Base-by-base conservation (phyloP, 2,113 vertebrate species). In the Hymenochirus boettgeri region DNA sequence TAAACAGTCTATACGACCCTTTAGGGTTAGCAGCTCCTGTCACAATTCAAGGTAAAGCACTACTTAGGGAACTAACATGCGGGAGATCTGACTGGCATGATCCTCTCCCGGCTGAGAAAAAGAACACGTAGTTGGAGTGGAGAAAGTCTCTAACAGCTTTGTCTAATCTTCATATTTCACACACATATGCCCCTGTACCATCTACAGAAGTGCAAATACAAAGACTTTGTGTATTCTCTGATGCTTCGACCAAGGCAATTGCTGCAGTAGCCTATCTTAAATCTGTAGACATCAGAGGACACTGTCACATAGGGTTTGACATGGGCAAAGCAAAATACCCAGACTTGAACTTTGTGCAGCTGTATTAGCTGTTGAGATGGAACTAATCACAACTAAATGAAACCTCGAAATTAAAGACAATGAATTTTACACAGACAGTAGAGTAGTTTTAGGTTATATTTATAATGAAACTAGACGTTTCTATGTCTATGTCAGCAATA, bases 351-450 rank as follows among this genome's bases (percentile, higher is more conserved):
- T n/a, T n/a, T n/a, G n/a, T n/a, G n/a, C n/a, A n/a, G n/a, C n/a
- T n/a, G n/a, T n/a, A n/a, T n/a, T 55, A 27, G 52, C 54, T 7
- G 54, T 57, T 7, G 54, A 57, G 3, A 7, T 35, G 35, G 54
- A 57, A 21, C 29, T 37, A 2, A 37, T 57, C 11, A 12, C 29
- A 37, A 3, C 19, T 31, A 10, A 31, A 22, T 11, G 22, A 17
- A 1, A 4, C 29, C 18, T 37, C 8, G 19, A 57, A 2, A 2
- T 57, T 2, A 22, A 35, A 22, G 27, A 57, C 7, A 29, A n/a
- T 13, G 29, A 33, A 22, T 57, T 57, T 11, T 57, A 57, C 29
- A 13, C 18, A 7, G n/a, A 57, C 29, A 57, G 54, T 15, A 31
- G 10, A 10, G 29, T 31, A 31, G 29, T 31, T 31, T 18, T 52